phyloP scores from a whole-genome alignment of 2,797 vertebrate species.

The Nyctibius grandis region DNA sequence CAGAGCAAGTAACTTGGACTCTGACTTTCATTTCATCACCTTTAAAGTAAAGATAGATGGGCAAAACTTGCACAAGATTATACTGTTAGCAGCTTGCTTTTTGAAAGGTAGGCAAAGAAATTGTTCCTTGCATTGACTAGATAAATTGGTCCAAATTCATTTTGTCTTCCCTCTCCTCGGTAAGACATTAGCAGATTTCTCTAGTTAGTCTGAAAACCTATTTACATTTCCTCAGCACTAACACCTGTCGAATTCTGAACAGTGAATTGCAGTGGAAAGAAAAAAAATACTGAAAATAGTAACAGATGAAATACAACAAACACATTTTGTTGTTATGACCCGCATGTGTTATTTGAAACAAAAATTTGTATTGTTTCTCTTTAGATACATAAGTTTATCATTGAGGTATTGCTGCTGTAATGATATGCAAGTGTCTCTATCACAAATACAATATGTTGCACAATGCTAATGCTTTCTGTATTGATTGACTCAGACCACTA shows the following conservation, averaged over 20 bases:
- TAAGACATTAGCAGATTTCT: background rate
- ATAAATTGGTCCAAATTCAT: background rate
- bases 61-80: background rate
- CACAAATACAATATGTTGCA: background rate
- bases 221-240: background rate
- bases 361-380: constrained; percentile 10
- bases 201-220: background rate
- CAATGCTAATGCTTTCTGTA: constrained; percentile 15
- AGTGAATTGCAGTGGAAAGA: background rate
- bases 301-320: background rate
- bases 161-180: background rate
- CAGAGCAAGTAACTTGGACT: background rate
- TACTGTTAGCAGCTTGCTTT: background rate
- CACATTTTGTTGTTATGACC: background rate
- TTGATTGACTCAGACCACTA: background rate
- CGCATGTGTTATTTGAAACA: constrained; percentile 13
- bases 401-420: background rate
- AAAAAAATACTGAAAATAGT: background rate
- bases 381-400: background rate
- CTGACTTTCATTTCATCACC: background rate
- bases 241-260: background rate
- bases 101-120: background rate
- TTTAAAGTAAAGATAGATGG: background rate
- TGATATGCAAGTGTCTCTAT: background rate
- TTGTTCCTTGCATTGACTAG: background rate